Evolutionary conservation across 2,888 invertebrate genomes (phyloP), one percentile per base, ranked within the genome.

Genomic region (Panzeria rudis): DNA sequence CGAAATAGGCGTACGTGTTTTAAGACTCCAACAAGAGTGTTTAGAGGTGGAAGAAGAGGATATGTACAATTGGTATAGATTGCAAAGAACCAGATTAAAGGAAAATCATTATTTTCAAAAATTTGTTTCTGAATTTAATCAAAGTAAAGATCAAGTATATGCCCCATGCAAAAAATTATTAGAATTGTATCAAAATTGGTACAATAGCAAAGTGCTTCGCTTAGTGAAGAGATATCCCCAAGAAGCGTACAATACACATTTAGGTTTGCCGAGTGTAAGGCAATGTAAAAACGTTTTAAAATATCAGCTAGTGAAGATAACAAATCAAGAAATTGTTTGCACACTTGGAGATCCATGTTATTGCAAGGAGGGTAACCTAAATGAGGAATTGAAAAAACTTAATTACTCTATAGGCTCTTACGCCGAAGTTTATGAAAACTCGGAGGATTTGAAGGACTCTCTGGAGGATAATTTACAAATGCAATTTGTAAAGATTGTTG

Each of bases 211-310:
- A 32, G 20, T 86, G 0, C 17, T 84, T 5, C 32, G 68, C 5
- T 38, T 90, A 2, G 41, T 87, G n/a, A 25, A 73, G 0, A 69
- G 56, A 1, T 52, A 88, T 9, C 69, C 78, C 1, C 83, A 88
- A 20, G 71, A 61, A 1, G 68, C 77, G 4, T 91, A 89, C 44
- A 84, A 88, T 17, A 90, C 91, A 4, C 79, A 88, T 29, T 87
- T 88, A 0, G 92, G 92, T 0, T 73, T 92, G 1, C 92, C 92
- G 0, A 87, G 89, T n/a, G 83, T 91, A 3, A 56, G 80, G 0
- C 76, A 87, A 3, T 90, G 89, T 75, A 89, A 87, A 2, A 86
- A 81, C 0, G 87, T 87, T 32, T 61, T 83, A 35, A 75, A 25
- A 1, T 79, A 83, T 2, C 68, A 83, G 0, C 54, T 35, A 0